Evolutionary conservation across 1,140 invertebrate species (phyloP).

Genomic region (Temnothorax nylanderi): DNA sequence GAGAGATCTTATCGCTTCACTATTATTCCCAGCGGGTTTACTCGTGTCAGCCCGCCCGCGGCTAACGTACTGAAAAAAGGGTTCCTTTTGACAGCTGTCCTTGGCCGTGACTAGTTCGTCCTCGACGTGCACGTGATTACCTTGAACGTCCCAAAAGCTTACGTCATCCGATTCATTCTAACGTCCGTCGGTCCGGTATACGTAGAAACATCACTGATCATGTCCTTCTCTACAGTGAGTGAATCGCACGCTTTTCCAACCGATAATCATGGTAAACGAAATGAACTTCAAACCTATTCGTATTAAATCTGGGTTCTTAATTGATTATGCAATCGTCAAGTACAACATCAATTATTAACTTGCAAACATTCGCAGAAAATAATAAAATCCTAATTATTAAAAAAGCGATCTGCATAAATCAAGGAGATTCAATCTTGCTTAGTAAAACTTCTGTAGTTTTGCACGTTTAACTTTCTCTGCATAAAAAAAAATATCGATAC

Average conservation of each 20-base stretch:
- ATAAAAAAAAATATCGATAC: slow-evolving; percentile 15
- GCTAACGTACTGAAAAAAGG: slow-evolving; percentile 18
- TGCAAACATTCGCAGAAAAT: background rate
- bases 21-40: background rate
- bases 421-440: background rate
- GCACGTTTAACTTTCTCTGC: slow-evolving; percentile 7
- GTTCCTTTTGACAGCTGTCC: slow-evolving; percentile 30
- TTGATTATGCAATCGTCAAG: background rate
- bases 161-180: slow-evolving; percentile 30
- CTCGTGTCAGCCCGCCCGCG: background rate
- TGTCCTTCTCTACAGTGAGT: background rate
- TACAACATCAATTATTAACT: background rate
- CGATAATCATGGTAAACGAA: background rate
- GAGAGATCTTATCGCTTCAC: background rate
- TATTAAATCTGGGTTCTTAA: background rate
- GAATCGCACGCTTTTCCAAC: background rate
- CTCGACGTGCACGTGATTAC: slow-evolving; percentile 38
- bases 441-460: background rate
- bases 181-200: background rate
- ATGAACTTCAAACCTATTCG: background rate
- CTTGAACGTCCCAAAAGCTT: slow-evolving; percentile 46
- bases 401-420: slow-evolving; percentile 15
- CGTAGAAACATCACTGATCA: slow-evolving; percentile 13
- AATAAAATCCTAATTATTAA: background rate
- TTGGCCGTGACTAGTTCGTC: slow-evolving; percentile 45